A percentile compares a stretch with the other conserved stretches of the same genome.
phyloP scores from a whole-genome alignment of 2,113 vertebrate genomes.

The Paedocypris sp. region DNA sequence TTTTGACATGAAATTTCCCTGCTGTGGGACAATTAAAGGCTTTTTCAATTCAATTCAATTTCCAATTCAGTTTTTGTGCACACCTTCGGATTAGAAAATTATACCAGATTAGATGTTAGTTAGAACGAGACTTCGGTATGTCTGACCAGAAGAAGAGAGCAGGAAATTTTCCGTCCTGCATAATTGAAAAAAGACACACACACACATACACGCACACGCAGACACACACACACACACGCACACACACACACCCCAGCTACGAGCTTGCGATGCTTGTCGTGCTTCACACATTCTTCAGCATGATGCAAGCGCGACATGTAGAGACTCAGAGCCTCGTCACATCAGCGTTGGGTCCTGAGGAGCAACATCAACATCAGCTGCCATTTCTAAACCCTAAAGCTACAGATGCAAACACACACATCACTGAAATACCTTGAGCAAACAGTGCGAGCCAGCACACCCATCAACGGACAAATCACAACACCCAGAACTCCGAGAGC shows the following conservation, averaged over 20 bases:
- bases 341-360: slow-evolving; percentile 34
- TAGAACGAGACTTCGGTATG: no score
- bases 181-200: no score
- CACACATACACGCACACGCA: not conserved
- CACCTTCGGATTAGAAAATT: no score
- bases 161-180: no score
- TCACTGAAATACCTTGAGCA: slow-evolving; percentile 42
- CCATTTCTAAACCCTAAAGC: slow-evolving; percentile 39
- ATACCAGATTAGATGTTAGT: no score
- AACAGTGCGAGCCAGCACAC: slow-evolving; percentile 38
- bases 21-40: no score
- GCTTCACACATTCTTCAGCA: slow-evolving; percentile 17
- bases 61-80: no score
- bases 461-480: slow-evolving; percentile 33
- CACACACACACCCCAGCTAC: not conserved
- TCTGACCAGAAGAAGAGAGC: no score
- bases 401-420: slow-evolving; percentile 30
- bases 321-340: slow-evolving; percentile 35
- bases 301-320: slow-evolving; percentile 12
- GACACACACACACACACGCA: not conserved
- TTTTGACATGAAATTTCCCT: no score
- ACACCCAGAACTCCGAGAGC: slow-evolving; percentile 31
- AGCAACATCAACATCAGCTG: slow-evolving; percentile 23
- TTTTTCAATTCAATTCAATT: no score
- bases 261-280: slow-evolving; percentile 22